Base-by-base conservation (phyloP, 2,113 vertebrate species). In the Dendropsophus ebraccatus region DNA sequence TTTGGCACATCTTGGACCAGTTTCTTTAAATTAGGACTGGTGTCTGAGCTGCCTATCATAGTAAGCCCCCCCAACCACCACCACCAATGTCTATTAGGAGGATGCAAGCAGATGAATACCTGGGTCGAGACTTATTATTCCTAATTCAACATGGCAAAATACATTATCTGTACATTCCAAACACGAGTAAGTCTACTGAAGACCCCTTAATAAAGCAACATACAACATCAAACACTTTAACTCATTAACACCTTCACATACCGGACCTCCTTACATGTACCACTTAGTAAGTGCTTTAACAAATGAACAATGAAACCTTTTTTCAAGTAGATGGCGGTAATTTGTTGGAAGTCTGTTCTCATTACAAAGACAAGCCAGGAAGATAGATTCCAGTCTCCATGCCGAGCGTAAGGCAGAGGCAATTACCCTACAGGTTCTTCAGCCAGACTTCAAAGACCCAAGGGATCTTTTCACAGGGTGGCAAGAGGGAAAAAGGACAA, bases 381-480 rank as follows among this genome's bases (percentile, higher is more conserved):
- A 69, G 25, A 49, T 45, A 32, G 60, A 70, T n/a, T 23, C 10
- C 4, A 1, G 10, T n/a, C 9, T 35, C 17, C 54, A 8, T 56
- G 21, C 69, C 23, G 58, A 84, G 56, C 19, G n/a, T 60, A 72
- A 84, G 21, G 54, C 58, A 73, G 47, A 35, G 47, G 35, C 56
- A 84, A 84, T 84, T 84, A 84, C 19, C 25, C 32, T 28, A 49
- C 83, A 65, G 72, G 23, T 84, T 84, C 83, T 50, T 32, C 35
- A 17, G 54, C 72, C 62, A 76, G 72, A 75, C 72, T 21, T 84
- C 72, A 32, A 49, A 58, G 23, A 58, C 72, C 54, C 83, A 32
- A 8, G 54, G 54, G 72, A 76, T n/a, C 30, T 74, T 41, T 23
- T 45, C 25, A 62, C 37, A 30, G 9, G n/a, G 41, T 58, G 25